Evolutionary conservation across 2,888 invertebrate species (phyloP), one percentile per base, ranked within the genome.

Genomic region (Phrixothrix hirtus): DNA sequence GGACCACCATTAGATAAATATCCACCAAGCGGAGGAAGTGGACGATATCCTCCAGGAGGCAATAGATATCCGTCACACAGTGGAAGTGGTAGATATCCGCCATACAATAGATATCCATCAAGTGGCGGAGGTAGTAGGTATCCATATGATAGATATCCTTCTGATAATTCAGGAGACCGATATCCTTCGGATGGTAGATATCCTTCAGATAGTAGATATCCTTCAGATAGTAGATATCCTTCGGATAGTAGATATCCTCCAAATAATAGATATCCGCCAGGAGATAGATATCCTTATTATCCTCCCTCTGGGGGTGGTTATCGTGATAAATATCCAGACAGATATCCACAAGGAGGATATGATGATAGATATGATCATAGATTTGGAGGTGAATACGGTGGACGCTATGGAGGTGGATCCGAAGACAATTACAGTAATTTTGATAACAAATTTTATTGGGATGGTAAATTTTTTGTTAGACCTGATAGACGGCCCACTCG

Each of bases 51-150:
- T 2, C 3, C 4, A 3, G 21, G 21, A 5, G 21, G 21, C 3
- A 7, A 7, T 11, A 16, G 36, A 25, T 36, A 36, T 36, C 36
- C 36, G 5, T 16, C 15, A 10, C 13, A n/a, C 15, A 10, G 17
- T 14, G 16, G 17, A n/a, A 25, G 36, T 12, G 21, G 21, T 11
- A 16, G 36, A 25, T 36, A 36, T 36, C 36, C 36, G 4, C 35
- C 15, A 17, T 14, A 9, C 15, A 10, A 9, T 14, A 78, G 80
- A 65, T 81, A 79, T 58, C 80, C 81, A 2, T 67, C 75, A 5
- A 35, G 35, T 17, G 16, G 17, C 2, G 13, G 31, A 5, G 14
- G 9, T 12, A 10, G 35, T 3, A 35, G 17, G 1, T 21, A 21
- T 21, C 21, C 21, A 7, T 21, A 3, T 21, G 29, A 21, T 32